A percentile compares a stretch with the other conserved stretches of the same genome.
Evolutionary conservation across 2,888 invertebrate genomes (phyloP).

Genomic region (Agrochola lychnidis): DNA sequence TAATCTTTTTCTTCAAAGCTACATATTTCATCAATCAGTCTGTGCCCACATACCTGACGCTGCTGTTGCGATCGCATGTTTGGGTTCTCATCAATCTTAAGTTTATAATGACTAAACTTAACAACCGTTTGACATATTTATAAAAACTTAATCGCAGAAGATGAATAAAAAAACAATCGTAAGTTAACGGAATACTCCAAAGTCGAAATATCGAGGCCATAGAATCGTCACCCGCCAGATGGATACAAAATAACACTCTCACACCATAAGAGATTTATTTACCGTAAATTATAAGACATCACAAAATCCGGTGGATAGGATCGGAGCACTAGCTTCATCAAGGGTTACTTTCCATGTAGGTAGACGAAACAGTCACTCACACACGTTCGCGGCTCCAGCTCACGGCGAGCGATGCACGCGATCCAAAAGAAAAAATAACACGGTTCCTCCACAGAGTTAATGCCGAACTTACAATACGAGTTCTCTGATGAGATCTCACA

Average conservation of each 20-base stretch:
- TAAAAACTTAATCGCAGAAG: constrained; percentile 46
- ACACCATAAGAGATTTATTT: constrained; percentile 77
- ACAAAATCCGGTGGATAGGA: constrained; percentile 79
- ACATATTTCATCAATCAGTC: constrained; percentile 36
- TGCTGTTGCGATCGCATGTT: constrained; percentile 68
- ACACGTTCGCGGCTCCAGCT: constrained; percentile 85
- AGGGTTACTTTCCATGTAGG: constrained; percentile 87
- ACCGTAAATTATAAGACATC: constrained; percentile 85
- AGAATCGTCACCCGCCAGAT: constrained; percentile 83
- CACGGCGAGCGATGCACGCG: constrained; percentile 87
- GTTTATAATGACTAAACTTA: constrained; percentile 28
- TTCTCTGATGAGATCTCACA: constrained; percentile 80
- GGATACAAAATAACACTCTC: constrained; percentile 76
- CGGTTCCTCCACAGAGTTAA: constrained; percentile 87
- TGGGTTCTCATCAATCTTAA: constrained; percentile 21
- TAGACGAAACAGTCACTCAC: constrained; percentile 88
- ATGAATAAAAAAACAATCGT: constrained; percentile 72
- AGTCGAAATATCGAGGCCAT: constrained; percentile 84
- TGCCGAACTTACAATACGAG: constrained; percentile 76
- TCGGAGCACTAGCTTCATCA: constrained; percentile 81
- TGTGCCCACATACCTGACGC: constrained; percentile 29
- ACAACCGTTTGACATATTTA: constrained; percentile 39
- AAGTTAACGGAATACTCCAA: constrained; percentile 80
- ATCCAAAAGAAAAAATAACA: constrained; percentile 89
- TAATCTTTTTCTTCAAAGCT: constrained; percentile 34